Evolutionary conservation across 1,140 invertebrate genomes (phyloP).

Genomic region (Meloidogyne exigua): DNA sequence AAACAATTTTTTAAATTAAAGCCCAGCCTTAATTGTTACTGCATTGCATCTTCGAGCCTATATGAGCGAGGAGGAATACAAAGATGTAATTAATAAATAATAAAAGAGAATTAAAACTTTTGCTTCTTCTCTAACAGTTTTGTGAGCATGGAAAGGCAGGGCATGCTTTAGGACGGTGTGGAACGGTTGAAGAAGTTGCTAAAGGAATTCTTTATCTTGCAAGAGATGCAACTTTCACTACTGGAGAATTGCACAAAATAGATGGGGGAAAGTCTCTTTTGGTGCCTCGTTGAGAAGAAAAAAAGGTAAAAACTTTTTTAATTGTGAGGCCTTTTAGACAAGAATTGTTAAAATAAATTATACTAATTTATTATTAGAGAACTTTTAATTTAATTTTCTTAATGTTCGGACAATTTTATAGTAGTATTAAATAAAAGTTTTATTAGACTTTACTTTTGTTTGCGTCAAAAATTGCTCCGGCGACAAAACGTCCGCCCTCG

Average conservation of each 20-base stretch:
- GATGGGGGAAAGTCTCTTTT: slow-evolving; percentile 65
- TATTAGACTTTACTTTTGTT: too few relatives aligned
- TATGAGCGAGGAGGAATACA: slow-evolving; percentile 73
- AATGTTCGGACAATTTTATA: too few relatives aligned
- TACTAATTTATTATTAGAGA: too few relatives aligned
- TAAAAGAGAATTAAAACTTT: too few relatives aligned
- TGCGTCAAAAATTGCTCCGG: too few relatives aligned
- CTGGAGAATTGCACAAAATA: slow-evolving; percentile 65
- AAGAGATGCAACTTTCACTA: slow-evolving; percentile 67
- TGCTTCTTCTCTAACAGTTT: slow-evolving; percentile 65
- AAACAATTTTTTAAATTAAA: slow-evolving; percentile 57
- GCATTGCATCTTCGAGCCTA: slow-evolving; percentile 77
- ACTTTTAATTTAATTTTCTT: too few relatives aligned
- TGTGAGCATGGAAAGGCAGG: slow-evolving; percentile 67
- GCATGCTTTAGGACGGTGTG: slow-evolving; percentile 67
- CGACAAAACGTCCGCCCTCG: too few relatives aligned
- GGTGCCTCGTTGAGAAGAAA: slow-evolving; percentile 37
- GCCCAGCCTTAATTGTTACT: slow-evolving; percentile 77
- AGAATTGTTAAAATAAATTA: too few relatives aligned
- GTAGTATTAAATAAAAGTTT: too few relatives aligned
- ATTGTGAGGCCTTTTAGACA: too few relatives aligned
- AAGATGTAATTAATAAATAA: slow-evolving; percentile 68
- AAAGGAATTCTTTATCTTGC: slow-evolving; percentile 67
- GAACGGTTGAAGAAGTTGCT: slow-evolving; percentile 67
- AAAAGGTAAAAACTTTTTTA: not conserved